Evolutionary conservation across 2,888 invertebrate species (phyloP).

Genomic region (Drosophila imparisetae): DNA sequence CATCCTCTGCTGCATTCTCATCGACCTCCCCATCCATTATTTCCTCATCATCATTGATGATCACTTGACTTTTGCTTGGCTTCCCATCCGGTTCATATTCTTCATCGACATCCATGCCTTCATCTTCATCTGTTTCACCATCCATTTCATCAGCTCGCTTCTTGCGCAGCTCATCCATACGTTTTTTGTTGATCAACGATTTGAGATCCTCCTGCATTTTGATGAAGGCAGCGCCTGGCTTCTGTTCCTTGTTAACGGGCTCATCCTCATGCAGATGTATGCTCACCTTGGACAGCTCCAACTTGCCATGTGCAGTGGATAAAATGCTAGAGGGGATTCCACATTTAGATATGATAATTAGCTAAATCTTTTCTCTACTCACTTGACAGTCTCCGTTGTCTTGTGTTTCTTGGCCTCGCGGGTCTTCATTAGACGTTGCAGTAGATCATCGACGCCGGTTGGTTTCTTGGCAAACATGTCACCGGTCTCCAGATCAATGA

Average conservation of each 20-base stretch:
- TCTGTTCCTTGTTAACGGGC: slow-evolving; percentile 82
- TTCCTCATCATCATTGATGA: slow-evolving; percentile 63
- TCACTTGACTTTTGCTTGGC: slow-evolving; percentile 42
- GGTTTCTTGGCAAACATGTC: slow-evolving; percentile 83
- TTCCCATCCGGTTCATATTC: slow-evolving; percentile 76
- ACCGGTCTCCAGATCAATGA: slow-evolving; percentile 88
- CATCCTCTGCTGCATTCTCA: slow-evolving; percentile 82
- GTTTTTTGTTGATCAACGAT: slow-evolving; percentile 89
- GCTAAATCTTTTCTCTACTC: slow-evolving; percentile 4
- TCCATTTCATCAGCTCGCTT: slow-evolving; percentile 85
- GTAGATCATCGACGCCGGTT: slow-evolving; percentile 88
- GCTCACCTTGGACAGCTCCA: slow-evolving; percentile 84
- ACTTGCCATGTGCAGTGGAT: slow-evolving; percentile 84
- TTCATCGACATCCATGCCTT: slow-evolving; percentile 75
- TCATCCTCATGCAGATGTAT: slow-evolving; percentile 72
- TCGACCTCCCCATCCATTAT: slow-evolving; percentile 75
- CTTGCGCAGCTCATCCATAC: slow-evolving; percentile 89
- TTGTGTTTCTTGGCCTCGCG: slow-evolving; percentile 86
- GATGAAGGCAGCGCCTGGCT: slow-evolving; percentile 90
- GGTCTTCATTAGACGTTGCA: slow-evolving; percentile 90
- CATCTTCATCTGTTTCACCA: slow-evolving; percentile 82
- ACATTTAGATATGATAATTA: neutral
- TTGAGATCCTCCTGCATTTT: slow-evolving; percentile 90
- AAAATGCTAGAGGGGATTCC: slow-evolving; percentile 82
- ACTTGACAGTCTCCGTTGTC: slow-evolving; percentile 86